Base-by-base conservation (phyloP, 2,113 vertebrate species). In the Onychostruthus taczanowskii region DNA sequence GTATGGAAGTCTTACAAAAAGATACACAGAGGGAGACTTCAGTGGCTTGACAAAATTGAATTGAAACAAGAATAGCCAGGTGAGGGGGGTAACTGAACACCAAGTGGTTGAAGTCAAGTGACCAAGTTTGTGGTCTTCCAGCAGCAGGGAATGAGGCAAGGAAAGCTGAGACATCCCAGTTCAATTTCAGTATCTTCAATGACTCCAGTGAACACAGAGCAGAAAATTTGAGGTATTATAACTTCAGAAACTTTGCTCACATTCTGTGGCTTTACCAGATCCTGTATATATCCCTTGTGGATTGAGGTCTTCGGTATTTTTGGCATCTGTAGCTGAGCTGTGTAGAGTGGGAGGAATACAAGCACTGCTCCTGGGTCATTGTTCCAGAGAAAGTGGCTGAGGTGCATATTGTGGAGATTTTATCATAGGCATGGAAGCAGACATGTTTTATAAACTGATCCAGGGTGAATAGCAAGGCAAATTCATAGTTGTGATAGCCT, bases 231-330 rank as follows among this genome's bases (percentile, higher is more conserved):
- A 89, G 72, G 44, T 49, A 63, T 53, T 78, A 5, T 13, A 89
- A 78, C 66, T 80, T 88, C 41, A 66, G 84, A 76, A 92, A 72
- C 41, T 78, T 78, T 49, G 39, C 76, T 81, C 0, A 0, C 35
- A 7, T 82, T 87, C 80, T 81, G 30, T 1, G 11, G 50, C 49
- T 85, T 91, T 83, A 28, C 85, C 1, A 0, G 41, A 59, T 87
- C 84, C 56, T 56, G 49, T 5, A 31, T 14, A 26, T 84, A 46
- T 94, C 66, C 77, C 44, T 50, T 24, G 58, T 46, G 93, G 74
- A 79, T 64, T 91, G 77, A 82, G 58, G 49, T 76, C 74, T 93
- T 47, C 31, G 61, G 80, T 92, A 84, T 89, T 94, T 95, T 93
- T 95, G 87, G 70, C 75, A 72, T 84, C 74, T 70, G 39, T 39